Conservation (phyloP, 2,797 vertebrate genomes). For the Melanotaenia pygmaea region DNA sequence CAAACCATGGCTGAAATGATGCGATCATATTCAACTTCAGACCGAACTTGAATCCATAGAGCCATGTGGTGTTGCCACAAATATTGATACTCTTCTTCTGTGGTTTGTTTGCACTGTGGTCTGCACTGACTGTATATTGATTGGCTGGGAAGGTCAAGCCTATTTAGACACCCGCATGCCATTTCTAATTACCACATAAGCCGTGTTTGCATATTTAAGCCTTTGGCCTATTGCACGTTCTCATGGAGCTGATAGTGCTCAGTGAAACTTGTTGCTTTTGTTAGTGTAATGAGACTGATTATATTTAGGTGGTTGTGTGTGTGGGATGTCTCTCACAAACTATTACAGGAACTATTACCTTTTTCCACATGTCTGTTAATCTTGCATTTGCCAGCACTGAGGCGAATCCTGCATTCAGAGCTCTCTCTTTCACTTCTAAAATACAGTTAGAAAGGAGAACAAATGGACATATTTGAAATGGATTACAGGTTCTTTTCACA, state of each 20-base stretch:
- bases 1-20: slow-evolving; percentile 2
- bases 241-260: slow-evolving; percentile 18
- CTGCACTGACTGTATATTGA: slow-evolving; percentile 26
- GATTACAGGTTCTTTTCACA: not conserved
- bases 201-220: slow-evolving; percentile 33
- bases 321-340: not conserved
- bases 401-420: not conserved
- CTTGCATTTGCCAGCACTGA: slow-evolving; percentile 5
- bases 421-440: slow-evolving; percentile 22
- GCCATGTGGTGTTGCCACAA: slow-evolving; percentile 5
- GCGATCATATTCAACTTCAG: slow-evolving; percentile 8
- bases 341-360: not conserved
- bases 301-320: not conserved
- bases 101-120: slow-evolving; percentile 1
- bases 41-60: not conserved
- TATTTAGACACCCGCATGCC: slow-evolving; percentile 30
- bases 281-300: slow-evolving; percentile 18
- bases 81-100: slow-evolving; percentile 10
- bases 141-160: slow-evolving; percentile 21
- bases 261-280: slow-evolving; percentile 12
- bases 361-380: slow-evolving; percentile 19
- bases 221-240: slow-evolving; percentile 18
- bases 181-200: slow-evolving; percentile 32
- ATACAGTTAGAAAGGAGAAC: not conserved
- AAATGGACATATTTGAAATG: slow-evolving; percentile 1